Evolutionary conservation across 2,797 vertebrate species (phyloP).

Genomic region (Philypnodon macrostomus): DNA sequence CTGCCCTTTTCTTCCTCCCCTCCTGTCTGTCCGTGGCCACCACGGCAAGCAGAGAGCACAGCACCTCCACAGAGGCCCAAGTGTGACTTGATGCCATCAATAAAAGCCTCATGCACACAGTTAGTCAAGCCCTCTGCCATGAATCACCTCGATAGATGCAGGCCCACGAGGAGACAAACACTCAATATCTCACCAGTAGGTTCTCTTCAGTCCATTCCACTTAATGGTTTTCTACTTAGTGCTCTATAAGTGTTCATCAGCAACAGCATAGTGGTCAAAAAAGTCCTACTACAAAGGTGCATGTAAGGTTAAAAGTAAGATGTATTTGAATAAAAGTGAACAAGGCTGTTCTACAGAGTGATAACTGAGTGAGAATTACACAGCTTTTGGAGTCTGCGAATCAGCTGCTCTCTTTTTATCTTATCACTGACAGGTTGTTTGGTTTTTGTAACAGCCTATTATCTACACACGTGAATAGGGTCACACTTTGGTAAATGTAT

Average conservation of each 20-base stretch:
- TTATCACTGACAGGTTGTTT: constrained; percentile 76
- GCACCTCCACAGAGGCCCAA: constrained; percentile 65
- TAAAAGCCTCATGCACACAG: constrained; percentile 65
- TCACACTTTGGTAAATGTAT: constrained; percentile 44
- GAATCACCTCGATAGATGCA: constrained; percentile 59
- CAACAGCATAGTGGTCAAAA: constrained; percentile 1
- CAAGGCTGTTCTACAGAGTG: background rate
- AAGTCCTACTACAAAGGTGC: constrained; percentile 14
- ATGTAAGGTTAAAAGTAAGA: constrained; percentile 7
- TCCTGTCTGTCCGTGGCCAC: constrained; percentile 30
- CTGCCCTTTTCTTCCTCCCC: constrained; percentile 12
- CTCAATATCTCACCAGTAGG: constrained; percentile 75
- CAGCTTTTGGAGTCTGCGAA: constrained; percentile 43
- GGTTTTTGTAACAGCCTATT: constrained; percentile 74
- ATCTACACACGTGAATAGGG: constrained; percentile 64
- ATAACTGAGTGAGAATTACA: constrained; percentile 12
- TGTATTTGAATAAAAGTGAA: constrained; percentile 10
- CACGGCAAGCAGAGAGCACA: constrained; percentile 39
- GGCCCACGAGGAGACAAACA: constrained; percentile 69
- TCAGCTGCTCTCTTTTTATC: constrained; percentile 69
- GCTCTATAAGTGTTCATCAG: constrained; percentile 30
- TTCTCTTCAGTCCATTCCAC: constrained; percentile 61
- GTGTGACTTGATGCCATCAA: constrained; percentile 80
- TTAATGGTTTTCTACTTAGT: constrained; percentile 48
- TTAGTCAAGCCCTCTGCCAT: constrained; percentile 31